Evolutionary conservation across 2,113 vertebrate species (phyloP), one percentile per base, ranked within the genome.

Genomic region (Podiceps cristatus): DNA sequence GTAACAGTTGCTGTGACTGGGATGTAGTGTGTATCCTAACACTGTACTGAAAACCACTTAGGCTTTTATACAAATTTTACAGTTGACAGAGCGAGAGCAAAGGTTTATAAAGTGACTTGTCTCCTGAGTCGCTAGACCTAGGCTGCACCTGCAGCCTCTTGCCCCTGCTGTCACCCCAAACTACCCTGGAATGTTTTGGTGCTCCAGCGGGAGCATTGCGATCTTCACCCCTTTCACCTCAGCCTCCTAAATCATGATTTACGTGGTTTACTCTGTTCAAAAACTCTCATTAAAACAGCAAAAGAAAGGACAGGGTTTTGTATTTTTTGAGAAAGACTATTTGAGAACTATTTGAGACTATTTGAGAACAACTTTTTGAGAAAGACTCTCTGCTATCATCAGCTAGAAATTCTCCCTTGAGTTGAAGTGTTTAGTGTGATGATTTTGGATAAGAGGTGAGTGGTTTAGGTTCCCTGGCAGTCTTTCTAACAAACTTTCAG

Each of bases 21-120:
- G 49, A 50, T 62, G 59, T n/a, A 29, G 18, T 8, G 64, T 37
- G 52, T 56, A 37, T 82, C 76, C 66, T 72, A 44, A 72, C 40
- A 14, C 73, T 27, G 55, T 13, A 7, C 88, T 89, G 59, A 55
- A 78, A 91, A 44, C 71, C 60, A 18, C 50, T 58, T 35, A 7
- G 35, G 52, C 74, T 60, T 90, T 47, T 64, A 60, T 59, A 50
- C 47, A 60, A 9, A 35, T 56, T 64, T 52, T 49, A 25, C 15
- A 86, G 91, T 71, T 84, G 83, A 86, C 76, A 89, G 76, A 63
- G 59, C 1, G 40, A 60, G 87, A 91, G 76, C 83, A 88, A 68
- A 90, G 83, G 94, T 97, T 92, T 86, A 56, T 69, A 22, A 78
- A 79, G 69, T 69, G 80, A 28, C 86, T 76, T 62, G 42, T 93